phyloP scores from a whole-genome alignment of 30 jellyfish, hydroid and myxozoan species.

The Aurelia coerulea region DNA sequence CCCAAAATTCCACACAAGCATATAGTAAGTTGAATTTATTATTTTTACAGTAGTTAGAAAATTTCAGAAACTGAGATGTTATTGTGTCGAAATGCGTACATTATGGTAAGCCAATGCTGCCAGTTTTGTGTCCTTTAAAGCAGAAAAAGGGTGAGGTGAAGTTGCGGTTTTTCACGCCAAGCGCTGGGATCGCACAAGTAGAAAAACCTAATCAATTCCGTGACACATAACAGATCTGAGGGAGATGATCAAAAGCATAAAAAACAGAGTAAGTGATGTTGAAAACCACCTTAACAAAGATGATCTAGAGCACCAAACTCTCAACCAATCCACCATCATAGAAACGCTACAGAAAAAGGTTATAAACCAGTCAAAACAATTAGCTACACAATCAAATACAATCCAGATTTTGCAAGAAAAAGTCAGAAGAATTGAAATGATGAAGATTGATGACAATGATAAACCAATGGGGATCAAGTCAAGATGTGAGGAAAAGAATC shows the following conservation, averaged over 20 bases:
- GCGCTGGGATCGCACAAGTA: too few relatives aligned
- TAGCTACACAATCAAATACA: neutral
- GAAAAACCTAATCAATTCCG: too few relatives aligned
- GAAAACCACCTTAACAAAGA: slow-evolving; percentile 14
- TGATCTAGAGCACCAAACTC: slow-evolving; percentile 9
- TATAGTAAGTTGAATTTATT: neutral
- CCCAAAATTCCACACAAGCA: neutral
- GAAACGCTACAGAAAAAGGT: slow-evolving; percentile 10
- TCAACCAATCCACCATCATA: slow-evolving; percentile 17
- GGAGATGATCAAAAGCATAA: slow-evolving; percentile 1
- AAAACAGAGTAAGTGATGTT: neutral
- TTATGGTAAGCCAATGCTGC: too few relatives aligned
- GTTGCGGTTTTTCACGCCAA: too few relatives aligned
- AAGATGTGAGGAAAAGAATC: slow-evolving; percentile 1
- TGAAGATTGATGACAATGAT: too few relatives aligned
- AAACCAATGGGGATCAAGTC: slow-evolving; percentile 12
- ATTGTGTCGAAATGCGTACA: too few relatives aligned
- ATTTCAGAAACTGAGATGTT: too few relatives aligned
- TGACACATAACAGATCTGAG: neutral
- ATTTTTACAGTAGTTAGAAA: too few relatives aligned
- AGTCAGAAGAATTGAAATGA: too few relatives aligned
- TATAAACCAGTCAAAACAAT: slow-evolving; percentile 5
- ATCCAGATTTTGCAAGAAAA: too few relatives aligned
- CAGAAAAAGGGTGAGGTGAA: too few relatives aligned
- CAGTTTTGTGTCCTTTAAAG: too few relatives aligned